These are phyloP conservation scores for Lasius fuliginosus DNA, from an alignment of 2,888 invertebrate species.

Conservation along the genomic window DNA sequence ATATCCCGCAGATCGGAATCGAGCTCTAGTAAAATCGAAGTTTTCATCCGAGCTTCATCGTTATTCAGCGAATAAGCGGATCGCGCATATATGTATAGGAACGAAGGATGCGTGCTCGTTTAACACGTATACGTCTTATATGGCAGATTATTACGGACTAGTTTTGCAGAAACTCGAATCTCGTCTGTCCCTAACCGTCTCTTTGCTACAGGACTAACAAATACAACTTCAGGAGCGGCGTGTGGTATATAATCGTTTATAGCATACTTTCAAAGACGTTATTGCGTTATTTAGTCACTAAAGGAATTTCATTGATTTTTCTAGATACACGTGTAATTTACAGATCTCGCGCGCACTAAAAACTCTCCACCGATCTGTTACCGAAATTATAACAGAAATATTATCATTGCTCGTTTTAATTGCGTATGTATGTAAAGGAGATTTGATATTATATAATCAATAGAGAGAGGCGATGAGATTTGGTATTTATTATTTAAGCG, in stretches of 20 bases:
- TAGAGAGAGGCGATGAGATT: constrained; percentile 32
- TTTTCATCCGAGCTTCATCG: constrained; percentile 46
- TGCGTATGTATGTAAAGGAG: constrained; percentile 1
- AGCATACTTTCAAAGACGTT: constrained; percentile 76
- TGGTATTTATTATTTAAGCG: constrained; percentile 36
- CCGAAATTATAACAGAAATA: constrained; percentile 38
- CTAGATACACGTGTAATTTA: constrained; percentile 71
- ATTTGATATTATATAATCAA: constrained; percentile 45
- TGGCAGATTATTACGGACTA: constrained; percentile 79
- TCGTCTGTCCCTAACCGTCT: constrained; percentile 52
- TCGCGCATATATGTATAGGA: constrained; percentile 72
- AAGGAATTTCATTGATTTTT: constrained; percentile 61
- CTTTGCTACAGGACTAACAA: constrained; percentile 60
- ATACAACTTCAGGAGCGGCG: constrained; percentile 66
- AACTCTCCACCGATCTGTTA: constrained; percentile 1
- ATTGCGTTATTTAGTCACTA: constrained; percentile 73
- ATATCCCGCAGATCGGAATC: constrained; percentile 42
- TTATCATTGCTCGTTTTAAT: constrained; percentile 42
- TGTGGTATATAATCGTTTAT: constrained; percentile 64
- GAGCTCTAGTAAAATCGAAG: constrained; percentile 51
- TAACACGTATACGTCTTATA: constrained; percentile 76
- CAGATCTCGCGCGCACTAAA: constrained; percentile 66
- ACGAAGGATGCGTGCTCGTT: constrained; percentile 73
- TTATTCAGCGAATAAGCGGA: constrained; percentile 60
- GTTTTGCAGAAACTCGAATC: constrained; percentile 70